Conservation (phyloP, 2,888 invertebrate genomes). For the Coleophora deauratella region DNA sequence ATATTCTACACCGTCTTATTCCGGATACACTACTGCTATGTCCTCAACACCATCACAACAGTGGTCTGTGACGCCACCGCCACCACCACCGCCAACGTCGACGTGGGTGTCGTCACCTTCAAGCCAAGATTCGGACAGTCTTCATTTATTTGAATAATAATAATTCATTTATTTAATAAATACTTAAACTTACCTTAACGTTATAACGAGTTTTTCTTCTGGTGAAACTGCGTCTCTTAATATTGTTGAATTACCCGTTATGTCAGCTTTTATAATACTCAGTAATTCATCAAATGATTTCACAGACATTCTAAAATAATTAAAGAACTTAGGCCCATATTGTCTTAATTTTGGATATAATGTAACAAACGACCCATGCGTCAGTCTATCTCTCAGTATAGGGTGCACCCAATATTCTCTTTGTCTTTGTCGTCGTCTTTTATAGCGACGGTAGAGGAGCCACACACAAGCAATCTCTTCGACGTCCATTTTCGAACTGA, state of each 20-base stretch:
- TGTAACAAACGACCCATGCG: constrained; percentile 8
- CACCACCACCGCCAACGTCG: constrained; percentile 1
- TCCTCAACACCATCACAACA: constrained; percentile 5
- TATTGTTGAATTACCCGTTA: constrained; percentile 8
- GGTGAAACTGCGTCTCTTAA: constrained; percentile 10
- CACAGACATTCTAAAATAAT: constrained; percentile 9
- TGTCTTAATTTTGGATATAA: constrained; percentile 5
- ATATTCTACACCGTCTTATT: constrained; percentile 8
- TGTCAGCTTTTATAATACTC: constrained; percentile 6
- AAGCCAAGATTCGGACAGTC: constrained; percentile 8
- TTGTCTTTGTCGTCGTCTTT: constrained; percentile 2
- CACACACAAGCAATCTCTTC: constrained; percentile 16
- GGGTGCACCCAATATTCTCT: constrained; percentile 13
- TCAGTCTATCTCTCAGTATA: constrained; percentile 7
- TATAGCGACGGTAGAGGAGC: background rate
- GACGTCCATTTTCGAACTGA: constrained; percentile 16
- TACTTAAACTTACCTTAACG: constrained; percentile 4
- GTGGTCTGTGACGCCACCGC: constrained; percentile 1
- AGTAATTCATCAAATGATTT: constrained; percentile 9
- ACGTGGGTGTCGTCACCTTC: constrained; percentile 5
- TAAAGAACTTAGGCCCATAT: constrained; percentile 10
- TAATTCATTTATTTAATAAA: too few relatives aligned
- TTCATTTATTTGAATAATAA: constrained; percentile 6
- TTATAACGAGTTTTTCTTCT: constrained; percentile 14
- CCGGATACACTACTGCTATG: constrained; percentile 5